These are phyloP conservation scores for Diogma glabrata DNA, from an alignment of 2,888 invertebrate genomes.

Conservation along the genomic window DNA sequence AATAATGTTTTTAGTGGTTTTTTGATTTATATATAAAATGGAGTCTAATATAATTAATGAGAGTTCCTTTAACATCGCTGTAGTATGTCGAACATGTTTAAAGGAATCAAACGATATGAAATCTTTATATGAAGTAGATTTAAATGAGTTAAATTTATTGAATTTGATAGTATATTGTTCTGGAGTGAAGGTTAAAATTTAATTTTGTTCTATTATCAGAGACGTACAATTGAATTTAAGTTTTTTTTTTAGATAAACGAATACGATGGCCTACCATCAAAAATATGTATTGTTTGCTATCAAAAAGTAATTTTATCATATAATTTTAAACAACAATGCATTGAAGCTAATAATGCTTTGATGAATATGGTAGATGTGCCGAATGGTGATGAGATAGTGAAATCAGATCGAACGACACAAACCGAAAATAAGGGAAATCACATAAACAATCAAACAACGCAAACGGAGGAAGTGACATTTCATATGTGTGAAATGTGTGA, in stretches of 20 bases:
- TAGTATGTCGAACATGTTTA: constrained; percentile 33
- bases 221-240: too few species aligned
- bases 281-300: constrained; percentile 31
- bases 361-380: constrained; percentile 8
- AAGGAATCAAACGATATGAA: constrained; percentile 11
- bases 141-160: too few species aligned
- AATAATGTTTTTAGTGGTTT: too few species aligned
- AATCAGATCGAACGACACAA: neutral
- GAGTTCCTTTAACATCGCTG: too few species aligned
- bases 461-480: constrained; percentile 28
- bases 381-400: neutral
- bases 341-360: constrained; percentile 28
- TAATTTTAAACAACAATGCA: constrained; percentile 31
- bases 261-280: constrained; percentile 32
- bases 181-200: too few species aligned
- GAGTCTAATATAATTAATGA: too few species aligned
- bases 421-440: too few species aligned
- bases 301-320: constrained; percentile 28
- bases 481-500: constrained; percentile 32
- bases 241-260: constrained; percentile 31
- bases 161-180: too few species aligned
- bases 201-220: too few species aligned
- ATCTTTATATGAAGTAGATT: constrained; percentile 18
- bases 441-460: constrained; percentile 23
- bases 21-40: too few species aligned